Evolutionary conservation across 2,888 invertebrate genomes (phyloP).

Genomic region (Loripinus fragilis): DNA sequence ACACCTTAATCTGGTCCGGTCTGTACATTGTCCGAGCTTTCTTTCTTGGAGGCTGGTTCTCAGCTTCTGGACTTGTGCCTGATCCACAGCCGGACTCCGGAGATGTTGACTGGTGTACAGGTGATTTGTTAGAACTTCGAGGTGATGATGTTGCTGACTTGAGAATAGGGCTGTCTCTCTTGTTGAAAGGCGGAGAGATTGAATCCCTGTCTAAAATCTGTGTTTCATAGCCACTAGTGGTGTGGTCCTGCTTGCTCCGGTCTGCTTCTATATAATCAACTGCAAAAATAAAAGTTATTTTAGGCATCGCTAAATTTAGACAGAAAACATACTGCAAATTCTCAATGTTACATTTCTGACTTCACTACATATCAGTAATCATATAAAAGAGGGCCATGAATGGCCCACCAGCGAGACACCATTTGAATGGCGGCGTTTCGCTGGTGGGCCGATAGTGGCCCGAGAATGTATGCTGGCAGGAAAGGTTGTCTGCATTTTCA

Average conservation of each 20-base stretch:
- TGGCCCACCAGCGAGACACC: too few species aligned
- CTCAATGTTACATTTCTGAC: too few species aligned
- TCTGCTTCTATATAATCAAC: neutral
- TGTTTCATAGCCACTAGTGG: neutral
- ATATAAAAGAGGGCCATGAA: too few species aligned
- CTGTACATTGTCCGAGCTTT: constrained; percentile 18
- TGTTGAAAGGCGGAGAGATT: neutral
- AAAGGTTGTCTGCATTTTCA: too few species aligned
- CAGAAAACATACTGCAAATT: too few species aligned
- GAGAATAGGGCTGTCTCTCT: neutral
- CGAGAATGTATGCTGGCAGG: too few species aligned
- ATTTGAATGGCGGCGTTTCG: too few species aligned
- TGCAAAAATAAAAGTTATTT: neutral
- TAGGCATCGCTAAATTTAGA: too few species aligned
- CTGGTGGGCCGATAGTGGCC: too few species aligned
- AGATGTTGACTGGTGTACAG: neutral
- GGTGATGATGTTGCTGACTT: neutral
- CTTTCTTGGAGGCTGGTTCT: neutral
- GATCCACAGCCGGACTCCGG: constrained; percentile 13
- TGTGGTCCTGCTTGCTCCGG: neutral
- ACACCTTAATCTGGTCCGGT: constrained; percentile 18
- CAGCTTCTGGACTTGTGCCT: neutral
- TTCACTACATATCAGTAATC: too few species aligned
- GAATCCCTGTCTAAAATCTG: neutral
- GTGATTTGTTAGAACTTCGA: neutral